These are phyloP conservation scores for Nasalis larvatus DNA, from an alignment of 2,113 vertebrate genomes.

Conservation along the genomic window DNA sequence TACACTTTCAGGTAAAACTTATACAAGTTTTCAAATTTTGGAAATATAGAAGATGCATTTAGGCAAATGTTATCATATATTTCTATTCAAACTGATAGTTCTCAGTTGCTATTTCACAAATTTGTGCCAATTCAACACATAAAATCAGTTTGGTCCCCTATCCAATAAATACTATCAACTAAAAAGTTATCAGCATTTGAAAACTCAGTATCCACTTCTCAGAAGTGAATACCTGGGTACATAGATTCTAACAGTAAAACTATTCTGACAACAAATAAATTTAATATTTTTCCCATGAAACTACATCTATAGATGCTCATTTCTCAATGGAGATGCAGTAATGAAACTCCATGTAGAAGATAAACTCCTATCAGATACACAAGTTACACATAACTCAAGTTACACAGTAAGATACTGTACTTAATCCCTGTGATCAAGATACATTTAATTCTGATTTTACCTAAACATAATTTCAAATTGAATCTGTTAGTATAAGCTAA, in stretches of 20 bases:
- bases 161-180: constrained; percentile 26
- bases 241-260: neutral
- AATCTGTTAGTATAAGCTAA: neutral
- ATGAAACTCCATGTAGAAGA: neutral
- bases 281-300: constrained; percentile 5
- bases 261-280: neutral
- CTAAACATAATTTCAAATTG: constrained; percentile 11
- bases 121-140: neutral
- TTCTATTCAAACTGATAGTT: neutral
- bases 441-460: constrained; percentile 19
- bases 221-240: constrained; percentile 11
- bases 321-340: neutral
- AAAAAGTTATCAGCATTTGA: constrained; percentile 57
- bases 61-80: neutral
- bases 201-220: constrained; percentile 31
- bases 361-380: neutral
- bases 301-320: neutral
- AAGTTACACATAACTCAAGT: neutral
- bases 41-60: neutral
- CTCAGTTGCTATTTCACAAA: constrained; percentile 13
- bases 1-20: constrained; percentile 10
- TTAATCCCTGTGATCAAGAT: neutral
- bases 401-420: neutral
- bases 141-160: constrained; percentile 9
- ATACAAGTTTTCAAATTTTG: constrained; percentile 36